A percentile compares a stretch with the other conserved stretches of the same genome.
Conservation (phyloP, 2,797 vertebrate species). For the Rhinoraja longicauda region DNA sequence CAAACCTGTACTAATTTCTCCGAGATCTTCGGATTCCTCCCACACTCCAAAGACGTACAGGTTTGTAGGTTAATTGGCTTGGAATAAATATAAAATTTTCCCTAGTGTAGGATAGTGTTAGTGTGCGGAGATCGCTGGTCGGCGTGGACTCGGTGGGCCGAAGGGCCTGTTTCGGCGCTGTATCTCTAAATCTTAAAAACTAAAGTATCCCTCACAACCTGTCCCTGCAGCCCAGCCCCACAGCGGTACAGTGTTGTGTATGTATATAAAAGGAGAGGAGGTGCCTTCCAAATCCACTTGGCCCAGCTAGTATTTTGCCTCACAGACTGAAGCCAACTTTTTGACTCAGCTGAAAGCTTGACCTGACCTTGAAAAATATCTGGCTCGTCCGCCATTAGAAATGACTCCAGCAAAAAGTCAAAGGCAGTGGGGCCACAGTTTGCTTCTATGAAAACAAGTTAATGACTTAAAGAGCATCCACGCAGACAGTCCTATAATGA, state of each 20-base stretch:
- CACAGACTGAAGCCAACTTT: constrained; percentile 10
- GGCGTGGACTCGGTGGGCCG: too few species aligned
- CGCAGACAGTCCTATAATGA: neutral
- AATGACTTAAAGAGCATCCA: neutral
- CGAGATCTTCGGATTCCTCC: too few species aligned
- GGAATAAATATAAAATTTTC: too few species aligned
- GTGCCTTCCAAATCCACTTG: constrained; percentile 23
- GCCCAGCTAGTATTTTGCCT: neutral
- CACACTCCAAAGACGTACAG: too few species aligned
- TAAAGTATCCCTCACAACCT: too few species aligned
- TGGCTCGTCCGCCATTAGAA: neutral
- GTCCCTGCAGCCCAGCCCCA: too few species aligned
- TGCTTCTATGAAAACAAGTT: constrained; percentile 17
- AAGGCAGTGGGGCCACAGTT: neutral
- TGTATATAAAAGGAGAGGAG: constrained; percentile 5
- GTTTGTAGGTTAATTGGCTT: too few species aligned
- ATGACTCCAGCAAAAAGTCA: constrained; percentile 26
- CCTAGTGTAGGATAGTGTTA: too few species aligned
- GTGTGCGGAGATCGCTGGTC: too few species aligned
- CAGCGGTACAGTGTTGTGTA: neutral
- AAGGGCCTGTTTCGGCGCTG: too few species aligned
- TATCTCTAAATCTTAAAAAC: too few species aligned
- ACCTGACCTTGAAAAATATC: constrained; percentile 21
- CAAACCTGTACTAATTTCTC: too few species aligned
- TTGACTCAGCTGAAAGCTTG: constrained; percentile 20